These are phyloP conservation scores for Agraylea sexmaculata DNA, from an alignment of 1,140 invertebrate species.

Conservation along the genomic window DNA sequence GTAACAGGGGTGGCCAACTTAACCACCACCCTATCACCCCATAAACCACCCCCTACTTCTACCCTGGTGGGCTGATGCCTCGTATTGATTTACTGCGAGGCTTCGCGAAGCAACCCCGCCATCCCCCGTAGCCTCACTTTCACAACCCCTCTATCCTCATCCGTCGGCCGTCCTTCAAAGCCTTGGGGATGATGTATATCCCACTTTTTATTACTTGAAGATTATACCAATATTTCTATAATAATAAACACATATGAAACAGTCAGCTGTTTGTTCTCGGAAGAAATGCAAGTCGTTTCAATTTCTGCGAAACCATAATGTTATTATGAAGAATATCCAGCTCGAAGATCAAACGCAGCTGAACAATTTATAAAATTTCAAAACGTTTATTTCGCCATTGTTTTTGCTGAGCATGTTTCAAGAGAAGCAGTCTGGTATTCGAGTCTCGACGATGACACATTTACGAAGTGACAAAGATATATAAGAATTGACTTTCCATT, in stretches of 20 bases:
- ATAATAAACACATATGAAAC: neutral
- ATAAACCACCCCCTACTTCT: conserved; percentile 1
- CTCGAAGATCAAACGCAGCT: no score
- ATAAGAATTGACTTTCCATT: no score
- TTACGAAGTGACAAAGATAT: no score
- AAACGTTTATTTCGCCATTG: no score
- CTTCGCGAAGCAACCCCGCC: conserved; percentile 13
- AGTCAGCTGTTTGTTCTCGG: neutral
- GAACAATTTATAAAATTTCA: no score
- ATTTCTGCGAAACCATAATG: no score
- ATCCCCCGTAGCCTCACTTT: conserved; percentile 12
- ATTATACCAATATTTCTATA: neutral
- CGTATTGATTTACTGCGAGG: conserved; percentile 43
- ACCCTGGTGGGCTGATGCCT: conserved; percentile 32
- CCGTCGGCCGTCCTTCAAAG: conserved; percentile 5
- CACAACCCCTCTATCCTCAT: conserved; percentile 7
- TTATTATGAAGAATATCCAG: no score
- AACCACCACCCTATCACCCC: neutral
- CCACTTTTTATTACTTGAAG: neutral
- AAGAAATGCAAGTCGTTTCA: neutral
- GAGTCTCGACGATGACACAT: no score
- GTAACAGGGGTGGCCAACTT: conserved; percentile 19
- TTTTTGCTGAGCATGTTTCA: no score
- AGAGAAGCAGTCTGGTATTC: no score
- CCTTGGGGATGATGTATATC: conserved; percentile 3